A percentile compares a stretch with the other conserved stretches of the same genome.
Evolutionary conservation across 1,140 invertebrate genomes (phyloP).

Genomic region (Atta cephalotes): DNA sequence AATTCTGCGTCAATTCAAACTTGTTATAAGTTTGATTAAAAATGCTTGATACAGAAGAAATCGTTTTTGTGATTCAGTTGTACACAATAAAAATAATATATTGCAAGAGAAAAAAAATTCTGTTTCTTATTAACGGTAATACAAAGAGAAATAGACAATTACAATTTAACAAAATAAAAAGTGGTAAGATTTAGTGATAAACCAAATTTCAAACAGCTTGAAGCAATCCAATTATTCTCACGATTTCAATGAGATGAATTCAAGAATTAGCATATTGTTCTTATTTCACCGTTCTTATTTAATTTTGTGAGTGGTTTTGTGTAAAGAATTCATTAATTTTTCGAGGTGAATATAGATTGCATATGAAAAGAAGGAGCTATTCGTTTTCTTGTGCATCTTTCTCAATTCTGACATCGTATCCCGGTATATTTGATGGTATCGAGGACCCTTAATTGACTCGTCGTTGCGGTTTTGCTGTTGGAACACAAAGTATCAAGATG

Average conservation of each 20-base stretch:
- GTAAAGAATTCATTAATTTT: slow-evolving; percentile 9
- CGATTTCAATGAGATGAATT: not conserved
- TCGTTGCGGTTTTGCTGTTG: slow-evolving; percentile 38
- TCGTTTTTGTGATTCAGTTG: not conserved
- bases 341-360: slow-evolving; percentile 8
- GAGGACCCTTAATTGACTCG: slow-evolving; percentile 50
- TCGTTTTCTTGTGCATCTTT: slow-evolving; percentile 22
- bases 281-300: not conserved
- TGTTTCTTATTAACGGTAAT: not conserved
- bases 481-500: slow-evolving; percentile 37
- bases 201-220: not conserved
- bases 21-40: slow-evolving; percentile 4
- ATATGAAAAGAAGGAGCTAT: slow-evolving; percentile 2
- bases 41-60: not conserved
- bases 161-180: slow-evolving; percentile 4
- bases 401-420: slow-evolving; percentile 4
- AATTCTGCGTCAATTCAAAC: not conserved
- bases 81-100: not conserved
- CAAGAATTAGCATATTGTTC: not conserved
- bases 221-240: slow-evolving; percentile 14
- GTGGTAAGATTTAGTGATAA: not conserved
- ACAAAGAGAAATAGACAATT: not conserved
- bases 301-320: slow-evolving; percentile 8
- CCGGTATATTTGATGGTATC: slow-evolving; percentile 16
- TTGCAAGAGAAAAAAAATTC: not conserved